Base-by-base conservation (phyloP, 2,113 vertebrate species). In the Gulo gulo region DNA sequence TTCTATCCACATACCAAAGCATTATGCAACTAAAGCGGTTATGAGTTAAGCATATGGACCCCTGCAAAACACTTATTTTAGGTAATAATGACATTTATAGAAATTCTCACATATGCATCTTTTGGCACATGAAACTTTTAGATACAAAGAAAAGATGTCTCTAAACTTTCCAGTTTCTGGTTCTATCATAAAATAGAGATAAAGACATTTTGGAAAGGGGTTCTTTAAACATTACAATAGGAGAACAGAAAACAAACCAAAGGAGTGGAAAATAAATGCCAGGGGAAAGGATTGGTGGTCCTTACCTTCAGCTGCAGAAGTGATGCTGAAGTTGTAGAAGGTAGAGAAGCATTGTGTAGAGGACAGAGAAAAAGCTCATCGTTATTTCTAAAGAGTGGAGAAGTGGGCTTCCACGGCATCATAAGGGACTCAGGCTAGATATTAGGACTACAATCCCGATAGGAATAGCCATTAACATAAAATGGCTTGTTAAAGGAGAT, bases 121-220 rank as follows among this genome's bases (percentile, higher is more conserved):
- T 83, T 92, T 85, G 47, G 74, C 61, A 91, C 93, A 79, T 36
- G 39, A 95, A 82, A 91, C 78, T 95, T 95, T 94, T 42, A 86
- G 83, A 88, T 90, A 80, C n/a, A 88, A 96, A 47, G 84, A 86
- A 96, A 95, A 63, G 71, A 88, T 3, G 50, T 81, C 45, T 47
- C 50, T 91, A 78, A 57, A 11, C 23, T 45, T 31, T 24, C 26
- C 13, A 67, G 31, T 76, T 85, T 14, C 50, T 80, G 69, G 42
- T 96, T 69, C 57, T 85, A 9, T 45, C 36, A 71, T 15, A 6
- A 20, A 50, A 59, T 45, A 83, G 39, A 34, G 73, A 78, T 42
- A 55, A 71, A 83, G 55, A 84, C 15, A 50, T 79, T 82, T 45
- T 42, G 29, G 57, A 71, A 78, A 94, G 63, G 39, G 39, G 90